phyloP scores from a whole-genome alignment of 1,140 invertebrate species.

The Potamilus streckersoni region DNA sequence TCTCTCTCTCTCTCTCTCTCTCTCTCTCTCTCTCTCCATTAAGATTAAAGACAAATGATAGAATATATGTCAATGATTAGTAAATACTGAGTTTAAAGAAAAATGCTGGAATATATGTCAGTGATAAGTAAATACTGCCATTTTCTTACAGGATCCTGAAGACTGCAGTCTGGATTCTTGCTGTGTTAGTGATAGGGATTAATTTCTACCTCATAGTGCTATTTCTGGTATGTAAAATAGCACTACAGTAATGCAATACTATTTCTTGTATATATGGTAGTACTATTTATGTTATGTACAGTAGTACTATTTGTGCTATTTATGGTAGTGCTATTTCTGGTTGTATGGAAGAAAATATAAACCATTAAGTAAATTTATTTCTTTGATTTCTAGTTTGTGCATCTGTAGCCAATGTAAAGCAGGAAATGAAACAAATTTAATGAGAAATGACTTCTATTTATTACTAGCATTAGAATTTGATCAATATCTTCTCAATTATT shows the following conservation, averaged over 20 bases:
- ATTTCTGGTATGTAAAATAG: constrained; percentile 51
- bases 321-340: constrained; percentile 4
- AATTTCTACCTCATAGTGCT: constrained; percentile 52
- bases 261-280: constrained; percentile 44
- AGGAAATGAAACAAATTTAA: too few relatives aligned
- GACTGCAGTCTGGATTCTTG: constrained; percentile 45
- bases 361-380: too few relatives aligned
- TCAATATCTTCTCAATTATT: too few relatives aligned
- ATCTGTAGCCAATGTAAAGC: too few relatives aligned
- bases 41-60: not conserved
- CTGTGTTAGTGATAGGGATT: constrained; percentile 48
- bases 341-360: too few relatives aligned
- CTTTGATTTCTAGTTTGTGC: too few relatives aligned
- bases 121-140: constrained; percentile 2
- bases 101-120: not conserved
- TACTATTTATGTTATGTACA: constrained; percentile 52
- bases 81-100: not conserved
- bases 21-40: not conserved
- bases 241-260: too few relatives aligned
- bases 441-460: too few relatives aligned
- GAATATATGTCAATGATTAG: not conserved
- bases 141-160: constrained; percentile 46
- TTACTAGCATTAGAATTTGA: too few relatives aligned
- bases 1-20: not conserved
- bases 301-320: constrained; percentile 52